Evolutionary conservation across 2,113 vertebrate genomes (phyloP).

Genomic region (Dasyurus viverrinus): DNA sequence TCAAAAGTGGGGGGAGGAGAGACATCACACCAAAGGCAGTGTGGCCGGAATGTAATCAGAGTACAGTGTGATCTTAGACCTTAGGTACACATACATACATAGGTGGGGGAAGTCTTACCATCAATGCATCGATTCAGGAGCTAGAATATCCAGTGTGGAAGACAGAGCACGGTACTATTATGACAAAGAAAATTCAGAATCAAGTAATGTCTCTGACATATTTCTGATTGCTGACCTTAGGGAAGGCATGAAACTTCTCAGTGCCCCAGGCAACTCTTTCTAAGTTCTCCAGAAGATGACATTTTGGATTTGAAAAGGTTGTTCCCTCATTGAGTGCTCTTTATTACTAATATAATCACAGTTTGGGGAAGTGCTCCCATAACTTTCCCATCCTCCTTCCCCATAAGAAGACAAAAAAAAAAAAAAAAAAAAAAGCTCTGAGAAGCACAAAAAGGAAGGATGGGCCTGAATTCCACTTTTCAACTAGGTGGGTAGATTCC

Average conservation of each 20-base stretch:
- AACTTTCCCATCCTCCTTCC: too few relatives aligned
- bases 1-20: background rate
- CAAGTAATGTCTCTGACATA: background rate
- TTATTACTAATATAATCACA: background rate
- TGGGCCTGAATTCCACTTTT: background rate
- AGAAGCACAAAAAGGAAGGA: background rate
- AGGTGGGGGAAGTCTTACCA: background rate
- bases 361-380: background rate
- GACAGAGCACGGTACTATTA: background rate
- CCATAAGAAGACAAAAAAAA: background rate
- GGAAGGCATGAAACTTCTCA: background rate
- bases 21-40: background rate
- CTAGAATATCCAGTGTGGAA: background rate
- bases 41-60: background rate
- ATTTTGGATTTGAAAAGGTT: background rate
- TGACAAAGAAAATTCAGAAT: background rate
- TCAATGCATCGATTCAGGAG: background rate
- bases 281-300: background rate
- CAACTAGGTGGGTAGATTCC: background rate
- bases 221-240: background rate
- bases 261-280: background rate
- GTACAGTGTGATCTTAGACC: background rate
- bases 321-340: background rate
- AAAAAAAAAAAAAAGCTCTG: background rate
- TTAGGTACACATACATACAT: background rate